phyloP scores from a whole-genome alignment of 1,140 invertebrate species.

The Maconellicoccus hirsutus region DNA sequence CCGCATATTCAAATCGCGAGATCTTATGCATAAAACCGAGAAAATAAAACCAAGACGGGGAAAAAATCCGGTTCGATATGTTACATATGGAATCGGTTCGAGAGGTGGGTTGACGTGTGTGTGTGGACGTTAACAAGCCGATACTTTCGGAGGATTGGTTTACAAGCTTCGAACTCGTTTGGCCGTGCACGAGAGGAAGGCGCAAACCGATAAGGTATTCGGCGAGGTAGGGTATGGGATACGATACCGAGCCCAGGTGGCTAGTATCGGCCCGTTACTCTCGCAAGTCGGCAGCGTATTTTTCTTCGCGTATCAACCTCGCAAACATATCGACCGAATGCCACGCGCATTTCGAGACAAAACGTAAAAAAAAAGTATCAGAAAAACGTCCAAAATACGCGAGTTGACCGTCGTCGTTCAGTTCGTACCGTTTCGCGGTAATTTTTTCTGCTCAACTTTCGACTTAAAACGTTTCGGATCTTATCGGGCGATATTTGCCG shows the following conservation, averaged over 20 bases:
- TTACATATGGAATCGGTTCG: neutral
- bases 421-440: too few relatives aligned
- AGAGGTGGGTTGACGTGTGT: neutral
- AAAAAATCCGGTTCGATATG: neutral
- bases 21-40: neutral
- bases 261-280: conserved; percentile 6
- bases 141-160: conserved; percentile 7
- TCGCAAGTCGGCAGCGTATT: conserved; percentile 1
- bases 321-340: neutral
- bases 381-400: too few relatives aligned
- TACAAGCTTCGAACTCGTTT: conserved; percentile 3
- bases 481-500: too few relatives aligned
- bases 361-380: neutral
- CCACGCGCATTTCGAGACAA: neutral
- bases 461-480: too few relatives aligned
- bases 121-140: conserved; percentile 3
- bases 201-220: neutral
- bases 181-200: neutral
- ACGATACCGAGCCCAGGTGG: neutral
- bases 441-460: too few relatives aligned
- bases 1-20: neutral
- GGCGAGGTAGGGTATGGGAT: neutral
- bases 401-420: too few relatives aligned
- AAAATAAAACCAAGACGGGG: too few relatives aligned
- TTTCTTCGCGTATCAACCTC: neutral